Evolutionary conservation across 2,888 invertebrate genomes (phyloP).

Genomic region (Nudaria mundana): DNA sequence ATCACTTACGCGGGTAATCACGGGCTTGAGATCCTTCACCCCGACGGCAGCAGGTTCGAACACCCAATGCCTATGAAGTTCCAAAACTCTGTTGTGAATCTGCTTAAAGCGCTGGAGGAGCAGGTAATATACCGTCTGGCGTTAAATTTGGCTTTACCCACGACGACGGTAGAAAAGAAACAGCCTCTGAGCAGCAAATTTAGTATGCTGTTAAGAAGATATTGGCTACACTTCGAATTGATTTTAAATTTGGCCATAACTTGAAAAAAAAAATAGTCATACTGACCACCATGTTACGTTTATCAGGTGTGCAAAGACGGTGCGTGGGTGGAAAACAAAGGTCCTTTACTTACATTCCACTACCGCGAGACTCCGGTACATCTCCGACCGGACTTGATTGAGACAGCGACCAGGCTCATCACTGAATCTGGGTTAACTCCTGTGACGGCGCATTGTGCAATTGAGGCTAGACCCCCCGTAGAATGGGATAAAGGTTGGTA

Average conservation of each 20-base stretch:
- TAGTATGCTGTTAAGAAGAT: too few relatives aligned
- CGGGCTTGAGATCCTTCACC: slow-evolving; percentile 93
- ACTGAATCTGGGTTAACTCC: slow-evolving; percentile 89
- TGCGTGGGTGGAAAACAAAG: slow-evolving; percentile 96
- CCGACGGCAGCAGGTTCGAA: slow-evolving; percentile 94
- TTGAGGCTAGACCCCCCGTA: slow-evolving; percentile 95
- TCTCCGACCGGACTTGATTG: slow-evolving; percentile 84
- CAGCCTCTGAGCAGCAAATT: too few relatives aligned
- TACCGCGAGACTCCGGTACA: slow-evolving; percentile 90
- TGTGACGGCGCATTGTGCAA: slow-evolving; percentile 90
- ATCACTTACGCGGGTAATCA: slow-evolving; percentile 96
- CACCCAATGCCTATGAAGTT: slow-evolving; percentile 94
- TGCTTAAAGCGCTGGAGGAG: slow-evolving; percentile 90
- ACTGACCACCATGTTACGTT: too few relatives aligned
- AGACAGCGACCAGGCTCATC: slow-evolving; percentile 87
- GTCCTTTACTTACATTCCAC: slow-evolving; percentile 92
- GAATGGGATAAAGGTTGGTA: slow-evolving; percentile 91
- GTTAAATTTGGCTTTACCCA: too few relatives aligned
- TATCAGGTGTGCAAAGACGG: slow-evolving; percentile 92
- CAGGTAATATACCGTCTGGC: slow-evolving; percentile 81
- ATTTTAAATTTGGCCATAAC: too few relatives aligned
- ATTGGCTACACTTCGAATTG: too few relatives aligned
- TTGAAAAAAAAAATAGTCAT: too few relatives aligned
- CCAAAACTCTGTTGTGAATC: slow-evolving; percentile 88
- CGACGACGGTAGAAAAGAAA: too few relatives aligned